These are phyloP conservation scores for Limnothrissa miodon DNA, from an alignment of 2,113 vertebrate species.

Conservation along the genomic window DNA sequence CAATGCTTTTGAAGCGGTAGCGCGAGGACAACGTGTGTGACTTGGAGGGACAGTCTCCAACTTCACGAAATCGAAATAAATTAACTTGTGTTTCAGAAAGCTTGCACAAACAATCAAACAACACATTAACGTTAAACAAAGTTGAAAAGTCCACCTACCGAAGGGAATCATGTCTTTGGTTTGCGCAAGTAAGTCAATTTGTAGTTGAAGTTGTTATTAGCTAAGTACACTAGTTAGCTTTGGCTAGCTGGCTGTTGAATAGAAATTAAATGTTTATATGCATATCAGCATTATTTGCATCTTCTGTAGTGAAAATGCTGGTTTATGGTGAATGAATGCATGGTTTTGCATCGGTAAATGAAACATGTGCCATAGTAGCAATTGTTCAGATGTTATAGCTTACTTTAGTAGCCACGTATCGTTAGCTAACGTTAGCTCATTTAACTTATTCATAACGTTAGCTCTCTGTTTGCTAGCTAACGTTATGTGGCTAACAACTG, in stretches of 20 bases:
- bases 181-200: slow-evolving; percentile 73
- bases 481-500: neutral
- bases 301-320: neutral
- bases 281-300: neutral
- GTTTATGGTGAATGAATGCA: no score
- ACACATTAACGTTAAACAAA: neutral
- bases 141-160: neutral
- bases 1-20: neutral
- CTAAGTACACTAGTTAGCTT: slow-evolving; percentile 14
- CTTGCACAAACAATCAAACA: neutral
- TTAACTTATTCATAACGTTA: neutral
- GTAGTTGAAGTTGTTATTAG: slow-evolving; percentile 13
- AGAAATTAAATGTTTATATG: neutral
- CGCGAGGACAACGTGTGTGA: slow-evolving; percentile 6
- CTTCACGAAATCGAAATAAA: neutral
- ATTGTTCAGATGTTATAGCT: neutral
- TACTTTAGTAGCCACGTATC: neutral
- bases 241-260: neutral
- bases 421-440: neutral
- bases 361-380: neutral
- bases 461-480: neutral
- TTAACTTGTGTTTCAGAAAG: neutral
- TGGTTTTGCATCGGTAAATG: no score
- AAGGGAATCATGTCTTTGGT: slow-evolving; percentile 68
- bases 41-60: slow-evolving; percentile 15